Conservation (phyloP, 2,797 vertebrate genomes). For the Halcyon leucocephala region DNA sequence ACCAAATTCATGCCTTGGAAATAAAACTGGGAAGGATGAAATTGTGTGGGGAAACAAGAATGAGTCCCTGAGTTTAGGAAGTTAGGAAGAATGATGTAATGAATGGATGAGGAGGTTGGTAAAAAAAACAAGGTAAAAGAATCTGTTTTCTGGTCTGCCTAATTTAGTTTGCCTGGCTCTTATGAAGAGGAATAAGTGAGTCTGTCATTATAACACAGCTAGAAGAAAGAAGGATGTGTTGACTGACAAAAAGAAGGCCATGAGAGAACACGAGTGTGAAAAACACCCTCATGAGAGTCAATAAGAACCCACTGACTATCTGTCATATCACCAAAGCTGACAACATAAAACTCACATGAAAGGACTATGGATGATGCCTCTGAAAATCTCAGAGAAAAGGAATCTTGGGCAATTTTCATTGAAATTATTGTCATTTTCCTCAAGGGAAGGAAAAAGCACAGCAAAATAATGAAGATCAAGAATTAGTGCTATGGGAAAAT, state of each 20-base stretch:
- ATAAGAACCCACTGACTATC: not conserved
- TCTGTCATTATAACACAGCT: not conserved
- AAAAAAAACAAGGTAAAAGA: not conserved
- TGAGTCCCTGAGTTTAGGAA: not conserved
- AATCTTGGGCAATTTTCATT: not conserved
- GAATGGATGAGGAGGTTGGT: not conserved
- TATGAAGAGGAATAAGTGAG: not conserved
- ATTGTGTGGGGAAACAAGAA: not conserved
- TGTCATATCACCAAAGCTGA: not conserved
- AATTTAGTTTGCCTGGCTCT: not conserved
- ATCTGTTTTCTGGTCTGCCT: not conserved
- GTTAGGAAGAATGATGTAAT: not conserved
- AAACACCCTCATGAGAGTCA: not conserved
- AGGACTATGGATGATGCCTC: not conserved
- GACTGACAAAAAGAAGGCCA: not conserved
- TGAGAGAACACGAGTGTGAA: not conserved
- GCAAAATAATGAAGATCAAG: not conserved
- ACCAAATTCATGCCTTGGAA: not conserved
- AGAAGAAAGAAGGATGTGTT: not conserved
- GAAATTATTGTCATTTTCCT: not conserved
- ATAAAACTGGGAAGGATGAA: not conserved
- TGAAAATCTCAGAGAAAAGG: not conserved
- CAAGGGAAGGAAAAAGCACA: not conserved
- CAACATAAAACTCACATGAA: not conserved
- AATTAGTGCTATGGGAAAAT: not conserved